These are phyloP conservation scores for Antigone vipio DNA, from an alignment of 2,113 vertebrate species.

Conservation along the genomic window DNA sequence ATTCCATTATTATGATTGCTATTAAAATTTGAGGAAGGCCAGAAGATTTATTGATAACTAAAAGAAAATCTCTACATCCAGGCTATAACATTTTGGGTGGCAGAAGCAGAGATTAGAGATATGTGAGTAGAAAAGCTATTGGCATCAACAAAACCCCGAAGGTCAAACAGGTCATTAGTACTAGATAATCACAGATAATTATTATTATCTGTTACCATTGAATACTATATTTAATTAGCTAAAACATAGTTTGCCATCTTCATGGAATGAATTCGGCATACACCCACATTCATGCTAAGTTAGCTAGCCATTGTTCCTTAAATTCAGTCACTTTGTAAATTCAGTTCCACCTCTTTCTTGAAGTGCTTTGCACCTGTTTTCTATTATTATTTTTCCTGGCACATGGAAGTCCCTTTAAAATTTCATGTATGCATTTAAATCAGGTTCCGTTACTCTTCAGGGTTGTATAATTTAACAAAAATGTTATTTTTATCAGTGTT, in stretches of 20 bases:
- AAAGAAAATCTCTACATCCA: slow-evolving; percentile 2
- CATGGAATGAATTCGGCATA: neutral
- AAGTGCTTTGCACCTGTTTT: neutral
- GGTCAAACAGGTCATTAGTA: neutral
- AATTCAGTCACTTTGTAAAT: neutral
- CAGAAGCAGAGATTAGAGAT: neutral
- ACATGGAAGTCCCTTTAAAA: neutral
- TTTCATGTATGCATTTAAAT: neutral
- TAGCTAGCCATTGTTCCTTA: neutral
- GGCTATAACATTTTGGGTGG: neutral
- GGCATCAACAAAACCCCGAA: neutral
- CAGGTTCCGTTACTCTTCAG: neutral
- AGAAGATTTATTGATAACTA: neutral
- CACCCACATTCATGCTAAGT: neutral
- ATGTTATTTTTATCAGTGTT: neutral
- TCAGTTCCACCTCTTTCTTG: neutral
- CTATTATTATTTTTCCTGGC: neutral
- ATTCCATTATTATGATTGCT: neutral
- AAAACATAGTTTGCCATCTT: neutral
- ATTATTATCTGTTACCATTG: neutral
- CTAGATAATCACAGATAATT: neutral
- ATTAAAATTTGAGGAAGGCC: neutral
- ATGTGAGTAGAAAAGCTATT: neutral
- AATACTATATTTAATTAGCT: neutral
- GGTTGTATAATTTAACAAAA: neutral